Conservation (phyloP, 2,797 vertebrate genomes). For the Alcedo quadribrachys region DNA sequence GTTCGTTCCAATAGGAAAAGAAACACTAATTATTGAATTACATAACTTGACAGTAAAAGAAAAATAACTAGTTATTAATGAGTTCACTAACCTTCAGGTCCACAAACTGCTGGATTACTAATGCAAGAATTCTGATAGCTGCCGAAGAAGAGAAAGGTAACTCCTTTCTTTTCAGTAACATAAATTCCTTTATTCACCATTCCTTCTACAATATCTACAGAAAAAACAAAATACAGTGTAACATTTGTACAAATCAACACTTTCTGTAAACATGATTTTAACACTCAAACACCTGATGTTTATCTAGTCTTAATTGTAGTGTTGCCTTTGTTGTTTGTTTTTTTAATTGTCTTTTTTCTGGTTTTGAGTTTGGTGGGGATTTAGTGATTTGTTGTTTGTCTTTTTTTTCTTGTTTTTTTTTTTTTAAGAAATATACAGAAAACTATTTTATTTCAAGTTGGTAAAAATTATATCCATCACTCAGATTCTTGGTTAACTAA, state of each 20-base stretch:
- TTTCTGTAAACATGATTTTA: background rate
- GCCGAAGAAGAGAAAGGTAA: constrained; percentile 90
- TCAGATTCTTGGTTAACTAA: background rate
- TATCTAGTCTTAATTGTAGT: fast-evolving
- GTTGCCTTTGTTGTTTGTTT: background rate
- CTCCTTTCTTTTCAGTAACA: constrained; percentile 84
- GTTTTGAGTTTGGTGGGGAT: background rate
- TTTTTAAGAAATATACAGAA: background rate
- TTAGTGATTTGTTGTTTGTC: background rate
- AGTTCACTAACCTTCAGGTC: constrained; percentile 86
- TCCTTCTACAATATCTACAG: constrained; percentile 93
- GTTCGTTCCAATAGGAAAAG: background rate
- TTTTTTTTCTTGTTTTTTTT: background rate
- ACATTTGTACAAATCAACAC: background rate
- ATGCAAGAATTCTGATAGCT: constrained; percentile 90
- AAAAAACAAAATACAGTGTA: background rate
- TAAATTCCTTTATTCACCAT: constrained; percentile 93
- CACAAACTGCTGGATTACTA: constrained; percentile 88
- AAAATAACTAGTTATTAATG: background rate
- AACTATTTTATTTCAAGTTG: background rate
- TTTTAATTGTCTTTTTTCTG: background rate
- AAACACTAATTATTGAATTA: background rate
- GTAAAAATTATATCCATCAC: background rate
- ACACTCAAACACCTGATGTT: background rate
- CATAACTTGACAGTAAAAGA: background rate